These are phyloP conservation scores for Orthonevra nobilis DNA, from an alignment of 2,888 invertebrate genomes.

Conservation along the genomic window DNA sequence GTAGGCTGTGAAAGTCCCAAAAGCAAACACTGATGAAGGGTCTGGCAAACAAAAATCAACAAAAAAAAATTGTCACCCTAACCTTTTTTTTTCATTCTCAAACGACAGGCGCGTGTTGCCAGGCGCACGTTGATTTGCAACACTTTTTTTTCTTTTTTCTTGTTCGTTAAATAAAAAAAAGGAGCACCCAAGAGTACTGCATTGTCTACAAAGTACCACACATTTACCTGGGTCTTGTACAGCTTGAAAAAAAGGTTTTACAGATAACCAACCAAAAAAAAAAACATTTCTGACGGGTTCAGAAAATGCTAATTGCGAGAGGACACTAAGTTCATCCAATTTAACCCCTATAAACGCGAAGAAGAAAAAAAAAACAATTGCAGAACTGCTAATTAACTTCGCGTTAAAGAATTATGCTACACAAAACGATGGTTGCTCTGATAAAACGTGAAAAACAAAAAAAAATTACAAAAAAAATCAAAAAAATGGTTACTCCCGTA, in stretches of 20 bases:
- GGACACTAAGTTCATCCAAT: slow-evolving; percentile 2
- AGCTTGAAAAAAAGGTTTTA: no score
- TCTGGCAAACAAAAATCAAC: background rate
- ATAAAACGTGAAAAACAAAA: slow-evolving; percentile 21
- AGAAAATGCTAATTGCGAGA: slow-evolving; percentile 8
- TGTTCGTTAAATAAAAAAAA: background rate
- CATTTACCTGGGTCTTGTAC: slow-evolving; percentile 11
- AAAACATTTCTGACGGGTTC: no score
- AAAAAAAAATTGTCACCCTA: slow-evolving; percentile 33
- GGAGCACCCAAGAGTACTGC: slow-evolving; percentile 19
- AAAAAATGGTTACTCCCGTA: slow-evolving; percentile 37
- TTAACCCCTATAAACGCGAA: background rate
- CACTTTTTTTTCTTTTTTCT: slow-evolving; percentile 28
- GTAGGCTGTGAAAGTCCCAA: background rate
- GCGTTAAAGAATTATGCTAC: slow-evolving; percentile 18
- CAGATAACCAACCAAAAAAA: no score
- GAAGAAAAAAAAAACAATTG: slow-evolving; percentile 10
- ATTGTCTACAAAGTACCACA: background rate
- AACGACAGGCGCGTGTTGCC: slow-evolving; percentile 17
- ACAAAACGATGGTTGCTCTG: slow-evolving; percentile 9
- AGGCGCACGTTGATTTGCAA: slow-evolving; percentile 46
- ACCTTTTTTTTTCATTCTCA: slow-evolving; percentile 2
- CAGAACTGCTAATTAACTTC: slow-evolving; percentile 38
- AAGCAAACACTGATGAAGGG: slow-evolving; percentile 19
- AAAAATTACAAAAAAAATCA: slow-evolving; percentile 8